Percentiles rank a stretch among this genome's conserved stretches.
phyloP scores from a whole-genome alignment of 2,113 vertebrate species.

The Aleadryas rufinucha region DNA sequence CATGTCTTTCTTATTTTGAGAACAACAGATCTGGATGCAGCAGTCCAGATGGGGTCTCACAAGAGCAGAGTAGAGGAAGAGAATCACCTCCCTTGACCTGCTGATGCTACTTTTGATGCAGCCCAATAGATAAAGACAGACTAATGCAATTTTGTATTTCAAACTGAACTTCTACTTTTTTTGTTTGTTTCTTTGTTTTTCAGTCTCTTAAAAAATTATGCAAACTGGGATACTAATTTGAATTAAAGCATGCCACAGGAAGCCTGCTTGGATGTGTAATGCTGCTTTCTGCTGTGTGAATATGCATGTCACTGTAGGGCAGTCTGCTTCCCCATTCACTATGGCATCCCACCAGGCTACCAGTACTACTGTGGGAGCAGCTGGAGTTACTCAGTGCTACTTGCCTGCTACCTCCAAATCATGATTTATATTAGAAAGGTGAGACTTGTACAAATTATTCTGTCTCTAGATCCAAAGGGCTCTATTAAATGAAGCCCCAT shows the following conservation, averaged over 20 bases:
- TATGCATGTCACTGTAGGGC: background rate
- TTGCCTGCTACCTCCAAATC: background rate
- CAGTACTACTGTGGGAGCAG: background rate
- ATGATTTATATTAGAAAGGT: background rate
- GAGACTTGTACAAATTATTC: background rate
- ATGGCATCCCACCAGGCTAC: background rate
- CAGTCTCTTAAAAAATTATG: background rate
- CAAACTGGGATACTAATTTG: background rate
- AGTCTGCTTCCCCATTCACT: background rate
- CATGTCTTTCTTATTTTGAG: background rate
- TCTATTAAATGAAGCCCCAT: background rate
- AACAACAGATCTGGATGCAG: background rate
- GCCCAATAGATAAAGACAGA: background rate
- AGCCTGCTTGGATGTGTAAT: background rate
- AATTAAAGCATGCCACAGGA: background rate
- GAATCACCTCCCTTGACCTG: background rate
- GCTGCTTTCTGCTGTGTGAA: background rate
- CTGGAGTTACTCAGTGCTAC: background rate
- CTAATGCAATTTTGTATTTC: background rate
- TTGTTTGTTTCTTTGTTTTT: background rate
- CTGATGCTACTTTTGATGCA: background rate
- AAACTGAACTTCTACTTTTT: background rate
- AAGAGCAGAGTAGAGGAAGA: background rate
- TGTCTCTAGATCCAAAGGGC: background rate
- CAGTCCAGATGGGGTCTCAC: background rate